These are phyloP conservation scores for Dryoscopus gambensis DNA, from an alignment of 2,113 vertebrate species.

Conservation along the genomic window DNA sequence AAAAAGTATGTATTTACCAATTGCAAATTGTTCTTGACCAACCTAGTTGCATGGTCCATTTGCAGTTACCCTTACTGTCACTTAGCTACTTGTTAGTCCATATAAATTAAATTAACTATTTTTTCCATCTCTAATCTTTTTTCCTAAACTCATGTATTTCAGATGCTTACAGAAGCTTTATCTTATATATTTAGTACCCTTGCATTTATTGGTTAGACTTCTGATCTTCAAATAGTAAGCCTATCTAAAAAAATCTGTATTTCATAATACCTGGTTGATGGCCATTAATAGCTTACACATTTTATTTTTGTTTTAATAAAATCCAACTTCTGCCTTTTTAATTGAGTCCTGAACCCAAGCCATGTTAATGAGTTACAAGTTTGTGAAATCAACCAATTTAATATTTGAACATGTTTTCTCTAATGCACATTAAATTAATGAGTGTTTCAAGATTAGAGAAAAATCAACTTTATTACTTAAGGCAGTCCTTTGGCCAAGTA, in stretches of 20 bases:
- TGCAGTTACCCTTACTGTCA: neutral
- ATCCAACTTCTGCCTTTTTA: neutral
- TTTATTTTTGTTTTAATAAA: neutral
- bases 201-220: neutral
- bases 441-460: neutral
- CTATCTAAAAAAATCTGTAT: neutral
- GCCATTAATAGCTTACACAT: neutral
- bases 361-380: neutral
- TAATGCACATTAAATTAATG: neutral
- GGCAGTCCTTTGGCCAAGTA: neutral
- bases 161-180: neutral
- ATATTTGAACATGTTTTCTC: neutral
- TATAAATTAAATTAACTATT: neutral
- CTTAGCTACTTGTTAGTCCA: neutral
- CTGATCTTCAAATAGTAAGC: neutral
- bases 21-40: neutral
- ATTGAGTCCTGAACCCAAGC: neutral
- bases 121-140: neutral
- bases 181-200: neutral
- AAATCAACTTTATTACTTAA: neutral
- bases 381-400: neutral
- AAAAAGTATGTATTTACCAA: neutral
- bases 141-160: neutral
- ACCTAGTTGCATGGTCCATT: neutral
- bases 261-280: neutral